Evolutionary conservation across 2,797 vertebrate species (phyloP).

Genomic region (Sebastes taczanowskii): DNA sequence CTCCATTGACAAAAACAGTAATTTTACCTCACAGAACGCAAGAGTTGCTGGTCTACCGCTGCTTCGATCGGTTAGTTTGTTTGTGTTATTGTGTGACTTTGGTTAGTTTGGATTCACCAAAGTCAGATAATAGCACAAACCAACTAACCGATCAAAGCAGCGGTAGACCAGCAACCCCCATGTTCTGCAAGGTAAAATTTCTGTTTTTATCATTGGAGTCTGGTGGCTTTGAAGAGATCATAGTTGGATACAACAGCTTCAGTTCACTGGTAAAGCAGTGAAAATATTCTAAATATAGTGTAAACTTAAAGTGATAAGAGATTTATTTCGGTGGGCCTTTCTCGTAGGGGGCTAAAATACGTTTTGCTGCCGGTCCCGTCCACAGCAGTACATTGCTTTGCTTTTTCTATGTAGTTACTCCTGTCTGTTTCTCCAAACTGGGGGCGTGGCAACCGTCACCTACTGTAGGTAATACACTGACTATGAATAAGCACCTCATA

Average conservation of each 20-base stretch:
- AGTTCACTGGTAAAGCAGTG: neutral
- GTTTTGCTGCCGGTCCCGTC: too few species aligned
- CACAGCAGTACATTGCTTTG: too few species aligned
- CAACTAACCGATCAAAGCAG: fast-evolving
- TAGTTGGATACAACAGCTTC: too few species aligned
- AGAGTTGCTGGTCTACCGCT: too few species aligned
- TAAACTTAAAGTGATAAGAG: neutral
- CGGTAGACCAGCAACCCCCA: fast-evolving
- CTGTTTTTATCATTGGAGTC: neutral
- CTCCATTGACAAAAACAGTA: neutral
- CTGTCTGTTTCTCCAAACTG: neutral
- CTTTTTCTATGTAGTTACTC: neutral
- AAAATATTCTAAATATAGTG: neutral
- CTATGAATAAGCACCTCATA: neutral
- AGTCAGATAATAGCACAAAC: neutral
- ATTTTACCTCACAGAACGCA: neutral
- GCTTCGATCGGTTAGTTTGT: fast-evolving
- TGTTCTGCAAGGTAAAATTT: too few species aligned
- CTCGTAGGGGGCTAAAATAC: too few species aligned
- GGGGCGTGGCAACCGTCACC: too few species aligned
- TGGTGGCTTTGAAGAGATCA: neutral
- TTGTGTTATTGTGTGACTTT: too few species aligned
- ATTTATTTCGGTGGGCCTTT: too few species aligned
- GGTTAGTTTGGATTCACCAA: too few species aligned
- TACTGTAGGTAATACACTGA: neutral